Conservation (phyloP, 2,113 vertebrate species). For the Sceloporus undulatus region DNA sequence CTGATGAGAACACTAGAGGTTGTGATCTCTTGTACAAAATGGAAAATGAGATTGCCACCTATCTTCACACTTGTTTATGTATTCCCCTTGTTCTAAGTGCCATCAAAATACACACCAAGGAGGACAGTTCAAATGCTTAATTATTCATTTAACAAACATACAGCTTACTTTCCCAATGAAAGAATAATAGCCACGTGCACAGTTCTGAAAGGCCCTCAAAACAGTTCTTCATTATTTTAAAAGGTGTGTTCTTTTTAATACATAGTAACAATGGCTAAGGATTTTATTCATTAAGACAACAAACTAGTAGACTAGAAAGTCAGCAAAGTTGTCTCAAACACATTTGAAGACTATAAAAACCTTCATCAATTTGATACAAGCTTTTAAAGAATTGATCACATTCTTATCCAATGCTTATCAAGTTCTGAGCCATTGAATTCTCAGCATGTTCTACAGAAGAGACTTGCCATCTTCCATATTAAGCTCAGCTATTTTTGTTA, state of each 20-base stretch:
- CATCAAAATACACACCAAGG: background rate
- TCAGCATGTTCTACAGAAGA: background rate
- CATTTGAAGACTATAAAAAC: background rate
- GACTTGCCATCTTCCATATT: background rate
- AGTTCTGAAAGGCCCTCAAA: background rate
- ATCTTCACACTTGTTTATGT: background rate
- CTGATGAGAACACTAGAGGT: background rate
- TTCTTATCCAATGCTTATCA: background rate
- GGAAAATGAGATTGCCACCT: constrained; percentile 1
- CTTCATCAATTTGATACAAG: background rate
- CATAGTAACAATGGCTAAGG: background rate
- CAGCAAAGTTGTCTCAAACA: background rate
- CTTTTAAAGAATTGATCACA: background rate
- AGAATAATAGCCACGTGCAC: background rate
- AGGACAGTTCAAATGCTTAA: constrained; percentile 15
- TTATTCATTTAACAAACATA: constrained; percentile 11
- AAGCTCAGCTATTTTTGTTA: background rate
- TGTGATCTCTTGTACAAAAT: constrained; percentile 14
- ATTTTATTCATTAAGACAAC: background rate
- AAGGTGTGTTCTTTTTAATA: background rate
- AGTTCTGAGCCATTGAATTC: background rate
- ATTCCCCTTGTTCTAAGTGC: constrained; percentile 4
- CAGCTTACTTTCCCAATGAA: background rate
- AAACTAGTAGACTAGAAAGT: background rate
- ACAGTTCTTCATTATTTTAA: background rate